Base-by-base conservation (phyloP, 2,797 vertebrate species). In the Eupleurogrammus muticus region DNA sequence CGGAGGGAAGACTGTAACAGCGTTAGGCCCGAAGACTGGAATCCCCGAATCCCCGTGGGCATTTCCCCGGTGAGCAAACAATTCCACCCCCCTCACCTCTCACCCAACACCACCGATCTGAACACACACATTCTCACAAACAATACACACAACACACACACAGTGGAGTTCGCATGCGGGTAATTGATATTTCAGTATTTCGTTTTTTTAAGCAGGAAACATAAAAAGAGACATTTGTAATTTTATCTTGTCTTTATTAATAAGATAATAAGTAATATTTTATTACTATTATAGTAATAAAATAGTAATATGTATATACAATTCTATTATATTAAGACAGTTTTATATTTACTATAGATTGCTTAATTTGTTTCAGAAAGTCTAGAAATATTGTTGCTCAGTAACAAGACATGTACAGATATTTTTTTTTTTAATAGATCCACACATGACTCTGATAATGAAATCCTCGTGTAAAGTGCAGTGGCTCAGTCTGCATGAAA, bases 1-100 rank as follows among this genome's bases (percentile, higher is more conserved):
- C 92, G 94, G 70, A 92, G 94, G 83, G 94, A 95, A 83, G 94
- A 95, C 89, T 94, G 94, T 50, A 95, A 92, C 89, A 95, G 91
- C 71, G 84, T 94, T 14, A 83, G 94, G 81, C 92, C 94, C 0
- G 94, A 95, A 60, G 94, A 95, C 82, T 95, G 94, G 94, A 95
- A 95, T 82, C 93, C 94, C 74, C 77, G 94, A 73, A 95, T 95
- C 90, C 94, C 94, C 1, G 94, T 95, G 80, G 94, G 94, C 85
- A 94, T 95, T 82, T 95, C 94, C 78, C 94, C 94, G 82, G 94
- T 95, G 89, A 94, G 94, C 89, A 89, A 66, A 87, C 68, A 40
- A 63, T 70, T 44, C 54, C 76, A 60, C 66, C 70, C 71, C 34
- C 71, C 34, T 80, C 66, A 77, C 66, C 77, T 44, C 69, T 40